Evolutionary conservation across 2,888 invertebrate genomes (phyloP), one percentile per base, ranked within the genome.

Genomic region (Caenorhabditis drosophilae): DNA sequence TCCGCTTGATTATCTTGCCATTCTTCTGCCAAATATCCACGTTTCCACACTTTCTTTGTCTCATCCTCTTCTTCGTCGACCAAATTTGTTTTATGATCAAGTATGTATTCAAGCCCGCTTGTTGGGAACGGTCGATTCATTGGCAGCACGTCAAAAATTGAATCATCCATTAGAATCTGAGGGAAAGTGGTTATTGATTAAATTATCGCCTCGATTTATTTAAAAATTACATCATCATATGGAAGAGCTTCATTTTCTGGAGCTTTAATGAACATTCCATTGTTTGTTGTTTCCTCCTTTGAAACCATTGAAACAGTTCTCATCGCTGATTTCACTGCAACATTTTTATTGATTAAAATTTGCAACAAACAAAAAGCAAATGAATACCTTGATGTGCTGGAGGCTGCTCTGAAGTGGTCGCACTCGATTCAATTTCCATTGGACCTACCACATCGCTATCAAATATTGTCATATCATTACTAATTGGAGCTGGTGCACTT

Each of bases 11-110:
- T 50, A 22, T 57, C 53, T n/a, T 57, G 27, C 62, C 62, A 63
- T 34, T 63, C 62, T 22, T 63, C 62, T 7, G 62, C 62, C n/a
- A 45, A 18, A 27, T 22, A 16, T 27, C 45, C 45, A 16, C 44
- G 44, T 45, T 25, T 45, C 44, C 27, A 27, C 26, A 27, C 27
- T 27, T 27, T 45, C 12, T 45, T 27, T 27, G 44, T 16, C 16
- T 45, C 26, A n/a, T 45, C 26, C 2, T 45, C 25, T 23, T 15
- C 22, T 45, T 27, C 27, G 15, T 45, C 2, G 12, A 25, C 23
- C 11, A 42, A 12, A 23, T 9, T 45, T n/a, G 16, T 2, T 47
- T 47, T 47, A 15, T 34, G 22, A 22, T 22, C 35, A 15, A 45
- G 16, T 18, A 27, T 18, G 12, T 27, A 27, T 45, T 45, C 31